Percentiles rank a stretch among this genome's conserved stretches.
phyloP scores from a whole-genome alignment of 1,140 invertebrate genomes.

The Metaphire vulgaris region DNA sequence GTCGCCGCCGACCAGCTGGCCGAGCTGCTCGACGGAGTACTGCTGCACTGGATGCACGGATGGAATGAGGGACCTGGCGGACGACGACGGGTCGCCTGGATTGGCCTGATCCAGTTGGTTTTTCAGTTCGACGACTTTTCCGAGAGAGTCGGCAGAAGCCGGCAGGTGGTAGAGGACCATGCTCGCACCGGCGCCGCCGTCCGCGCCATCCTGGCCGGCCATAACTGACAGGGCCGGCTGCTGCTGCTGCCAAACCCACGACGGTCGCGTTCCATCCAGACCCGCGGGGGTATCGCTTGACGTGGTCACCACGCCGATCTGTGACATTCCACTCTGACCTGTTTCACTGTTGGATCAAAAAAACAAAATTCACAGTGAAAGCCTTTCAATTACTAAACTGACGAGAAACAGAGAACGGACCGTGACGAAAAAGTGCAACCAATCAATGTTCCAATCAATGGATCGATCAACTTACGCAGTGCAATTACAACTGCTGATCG shows the following conservation, averaged over 20 bases:
- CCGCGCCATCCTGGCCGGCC: not conserved
- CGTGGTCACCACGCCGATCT: not conserved
- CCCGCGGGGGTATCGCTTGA: not conserved
- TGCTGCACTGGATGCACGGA: not conserved
- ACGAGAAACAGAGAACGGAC: too few species aligned
- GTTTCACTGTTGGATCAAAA: not conserved
- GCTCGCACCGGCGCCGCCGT: not conserved
- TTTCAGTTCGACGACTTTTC: not conserved
- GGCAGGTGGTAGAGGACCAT: not conserved
- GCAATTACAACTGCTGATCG: too few species aligned
- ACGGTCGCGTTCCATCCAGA: not conserved
- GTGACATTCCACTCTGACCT: not conserved
- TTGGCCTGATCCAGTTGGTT: not conserved
- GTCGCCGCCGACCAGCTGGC: not conserved
- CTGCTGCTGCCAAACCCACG: not conserved
- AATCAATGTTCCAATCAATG: too few species aligned
- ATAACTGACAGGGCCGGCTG: too few species aligned
- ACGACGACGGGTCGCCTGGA: not conserved
- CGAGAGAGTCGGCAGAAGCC: not conserved
- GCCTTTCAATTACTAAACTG: too few species aligned
- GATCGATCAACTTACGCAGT: too few species aligned
- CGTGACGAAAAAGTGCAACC: too few species aligned
- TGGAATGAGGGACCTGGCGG: not conserved
- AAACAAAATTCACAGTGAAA: too few species aligned
- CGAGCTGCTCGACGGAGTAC: not conserved